phyloP scores from a whole-genome alignment of 2,113 vertebrate species.

The Bothrops jararaca region DNA sequence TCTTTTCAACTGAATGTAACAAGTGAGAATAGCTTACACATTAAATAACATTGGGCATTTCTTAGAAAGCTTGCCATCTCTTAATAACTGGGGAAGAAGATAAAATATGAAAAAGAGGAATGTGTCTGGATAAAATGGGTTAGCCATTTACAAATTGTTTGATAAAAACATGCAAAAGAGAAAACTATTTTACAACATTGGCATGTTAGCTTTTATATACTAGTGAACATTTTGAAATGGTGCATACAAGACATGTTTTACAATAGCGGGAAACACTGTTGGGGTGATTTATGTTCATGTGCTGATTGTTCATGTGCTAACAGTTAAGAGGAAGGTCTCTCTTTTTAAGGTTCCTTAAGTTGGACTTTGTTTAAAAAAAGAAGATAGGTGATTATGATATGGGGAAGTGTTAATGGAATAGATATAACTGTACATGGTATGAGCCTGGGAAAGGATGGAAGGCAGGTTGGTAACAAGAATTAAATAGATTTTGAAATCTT shows the following conservation, averaged over 20 bases:
- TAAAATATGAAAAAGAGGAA: neutral
- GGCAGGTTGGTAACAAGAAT: neutral
- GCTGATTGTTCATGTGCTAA: neutral
- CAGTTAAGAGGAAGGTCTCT: neutral
- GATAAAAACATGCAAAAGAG: neutral
- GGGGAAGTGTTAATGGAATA: neutral
- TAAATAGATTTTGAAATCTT: neutral
- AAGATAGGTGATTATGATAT: neutral
- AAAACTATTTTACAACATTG: neutral
- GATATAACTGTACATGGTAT: neutral
- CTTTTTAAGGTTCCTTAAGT: neutral
- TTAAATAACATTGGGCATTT: neutral
- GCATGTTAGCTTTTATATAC: neutral
- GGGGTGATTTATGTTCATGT: neutral
- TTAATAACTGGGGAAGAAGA: neutral
- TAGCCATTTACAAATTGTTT: neutral
- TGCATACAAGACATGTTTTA: neutral
- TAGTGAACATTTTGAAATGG: neutral
- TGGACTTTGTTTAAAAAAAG: neutral
- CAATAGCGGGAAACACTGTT: neutral
- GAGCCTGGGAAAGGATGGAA: neutral
- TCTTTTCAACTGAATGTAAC: neutral
- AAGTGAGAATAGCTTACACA: neutral
- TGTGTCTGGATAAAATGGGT: neutral
- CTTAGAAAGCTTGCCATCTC: neutral